Base-by-base conservation (phyloP, 2,113 vertebrate species). In the Lathamus discolor region DNA sequence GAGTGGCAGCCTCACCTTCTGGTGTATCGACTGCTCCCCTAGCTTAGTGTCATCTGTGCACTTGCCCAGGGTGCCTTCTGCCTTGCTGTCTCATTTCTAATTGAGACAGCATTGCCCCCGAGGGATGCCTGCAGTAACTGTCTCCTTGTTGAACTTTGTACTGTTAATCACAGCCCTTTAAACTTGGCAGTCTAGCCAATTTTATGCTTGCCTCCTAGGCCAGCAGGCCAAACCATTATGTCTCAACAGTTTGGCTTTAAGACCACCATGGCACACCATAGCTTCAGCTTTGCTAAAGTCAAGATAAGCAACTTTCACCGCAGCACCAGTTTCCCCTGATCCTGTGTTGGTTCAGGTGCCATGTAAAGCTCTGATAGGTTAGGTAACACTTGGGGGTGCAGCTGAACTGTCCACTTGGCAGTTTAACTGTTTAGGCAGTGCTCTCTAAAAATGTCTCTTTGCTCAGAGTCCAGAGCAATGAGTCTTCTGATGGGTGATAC, bases 61-160 rank as follows among this genome's bases (percentile, higher is more conserved):
- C 57, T 35, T 86, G 68, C 61, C 68, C 13, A 12, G 46, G 37
- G 51, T 81, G 73, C 68, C 54, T 70, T 52, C 67, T 86, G 68
- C 68, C 59, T 79, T 35, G 16, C 33, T 57, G 24, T 33, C 49
- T 88, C 25, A 1, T 28, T 92, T 69, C 83, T 85, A 1, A 13
- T 54, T 11, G 8, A 70, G 68, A 24, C 83, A 59, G 88, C 1
- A 0, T 16, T 86, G 68, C 19, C 80, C 51, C 46, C 0, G 0
- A 29, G 83, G 66, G 64, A 22, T 77, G 43, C 68, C 29, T 70
- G 46, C 61, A 63, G 88, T 74, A 78, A 37, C 79, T 64, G 12
- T 44, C 83, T 86, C 55, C 44, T 52, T 46, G 35, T 31, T 62
- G 67, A 57, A n/a, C 72, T 93, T 92, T 27, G 59, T 59, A 1